These are phyloP conservation scores for Megaceryle maxima DNA, from an alignment of 2,113 vertebrate species.

Conservation along the genomic window DNA sequence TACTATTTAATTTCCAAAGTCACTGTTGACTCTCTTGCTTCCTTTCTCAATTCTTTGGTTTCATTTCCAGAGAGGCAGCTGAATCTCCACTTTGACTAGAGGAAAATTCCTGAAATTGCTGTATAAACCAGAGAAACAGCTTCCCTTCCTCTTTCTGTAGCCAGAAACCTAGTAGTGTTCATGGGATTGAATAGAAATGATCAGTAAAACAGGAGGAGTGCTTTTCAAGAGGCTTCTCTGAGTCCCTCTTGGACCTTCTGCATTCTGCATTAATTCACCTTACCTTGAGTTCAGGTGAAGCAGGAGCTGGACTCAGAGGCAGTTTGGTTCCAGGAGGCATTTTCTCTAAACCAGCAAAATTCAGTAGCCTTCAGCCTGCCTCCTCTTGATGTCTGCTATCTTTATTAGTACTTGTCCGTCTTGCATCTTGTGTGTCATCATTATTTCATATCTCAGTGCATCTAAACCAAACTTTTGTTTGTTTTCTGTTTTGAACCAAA, in stretches of 20 bases:
- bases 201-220: background rate
- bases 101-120: background rate
- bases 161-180: background rate
- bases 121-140: background rate
- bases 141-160: background rate
- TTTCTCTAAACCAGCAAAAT: background rate
- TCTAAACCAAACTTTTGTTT: background rate
- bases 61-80: background rate
- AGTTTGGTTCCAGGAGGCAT: background rate
- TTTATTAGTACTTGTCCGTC: background rate
- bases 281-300: background rate
- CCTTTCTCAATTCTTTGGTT: background rate
- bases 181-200: background rate
- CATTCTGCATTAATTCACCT: background rate
- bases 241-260: background rate
- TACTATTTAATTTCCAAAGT: background rate
- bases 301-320: background rate
- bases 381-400: background rate
- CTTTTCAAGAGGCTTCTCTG: background rate
- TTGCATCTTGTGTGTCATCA: background rate
- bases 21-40: background rate
- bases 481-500: background rate
- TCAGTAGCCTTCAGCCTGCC: background rate
- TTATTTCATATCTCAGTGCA: background rate
- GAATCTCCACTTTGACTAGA: background rate